phyloP scores from a whole-genome alignment of 37 sponge, comb jelly and placozoan genomes.

The Tethya wilhelma region DNA sequence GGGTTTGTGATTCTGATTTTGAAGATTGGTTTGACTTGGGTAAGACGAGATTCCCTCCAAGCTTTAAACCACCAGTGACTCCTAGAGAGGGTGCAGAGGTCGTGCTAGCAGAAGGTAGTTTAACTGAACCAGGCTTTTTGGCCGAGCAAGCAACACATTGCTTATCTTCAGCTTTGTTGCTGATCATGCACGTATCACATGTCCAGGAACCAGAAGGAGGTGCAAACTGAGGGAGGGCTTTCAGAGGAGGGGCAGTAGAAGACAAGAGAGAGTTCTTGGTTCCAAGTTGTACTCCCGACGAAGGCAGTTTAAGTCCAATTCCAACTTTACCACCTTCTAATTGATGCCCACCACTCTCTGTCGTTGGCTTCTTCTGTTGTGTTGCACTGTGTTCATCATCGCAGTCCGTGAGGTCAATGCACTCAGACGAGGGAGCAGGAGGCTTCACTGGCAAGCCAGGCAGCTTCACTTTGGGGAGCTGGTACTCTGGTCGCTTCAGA shows the following conservation, averaged over 20 bases:
- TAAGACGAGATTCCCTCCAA: no score
- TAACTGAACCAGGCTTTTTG: slow-evolving; percentile 18
- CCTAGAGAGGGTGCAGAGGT: neutral
- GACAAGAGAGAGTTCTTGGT: neutral
- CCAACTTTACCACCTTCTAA: slow-evolving; percentile 4
- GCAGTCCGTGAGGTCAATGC: slow-evolving; percentile 20
- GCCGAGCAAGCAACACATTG: slow-evolving; percentile 63
- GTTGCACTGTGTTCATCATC: no score
- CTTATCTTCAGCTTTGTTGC: slow-evolving; percentile 15
- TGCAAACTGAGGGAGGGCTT: slow-evolving; percentile 34
- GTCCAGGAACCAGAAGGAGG: slow-evolving; percentile 48
- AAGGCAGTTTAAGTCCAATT: neutral
- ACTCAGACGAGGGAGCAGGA: neutral
- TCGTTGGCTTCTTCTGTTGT: neutral
- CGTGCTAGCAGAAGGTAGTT: no score
- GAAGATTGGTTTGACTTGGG: neutral
- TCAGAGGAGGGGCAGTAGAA: neutral
- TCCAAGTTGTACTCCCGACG: neutral
- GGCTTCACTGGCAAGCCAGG: neutral
- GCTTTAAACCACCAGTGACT: neutral
- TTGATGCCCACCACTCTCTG: slow-evolving; percentile 15
- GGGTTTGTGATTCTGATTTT: neutral
- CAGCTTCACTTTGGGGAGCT: neutral
- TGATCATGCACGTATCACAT: slow-evolving; percentile 61
- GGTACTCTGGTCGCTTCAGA: slow-evolving; percentile 20